Base-by-base conservation (phyloP, 2,113 vertebrate species). In the Parus major region DNA sequence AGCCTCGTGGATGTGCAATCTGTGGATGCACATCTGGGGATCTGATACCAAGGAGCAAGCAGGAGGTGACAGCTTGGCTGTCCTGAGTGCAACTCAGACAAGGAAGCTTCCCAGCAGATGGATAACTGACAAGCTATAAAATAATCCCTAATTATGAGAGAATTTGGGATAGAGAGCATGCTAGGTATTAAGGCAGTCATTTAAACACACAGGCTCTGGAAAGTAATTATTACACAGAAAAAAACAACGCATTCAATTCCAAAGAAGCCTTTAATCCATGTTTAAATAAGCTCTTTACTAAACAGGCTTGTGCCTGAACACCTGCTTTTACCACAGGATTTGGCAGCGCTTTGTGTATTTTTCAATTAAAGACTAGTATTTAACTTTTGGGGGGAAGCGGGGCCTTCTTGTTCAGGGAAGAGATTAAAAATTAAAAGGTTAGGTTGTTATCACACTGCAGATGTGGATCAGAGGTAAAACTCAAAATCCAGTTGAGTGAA, bases 161-260 rank as follows among this genome's bases (percentile, higher is more conserved):
- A 97, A 97, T 86, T 95, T 88, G 64, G 53, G 70, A 93, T 55
- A 39, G 41, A 87, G 61, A n/a, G 61, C 46, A 81, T 63, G 72
- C 21, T 95, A 36, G 21, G 27, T 84, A 97, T 95, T 96, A 92
- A 95, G 92, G 79, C 82, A 92, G 75, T 41, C 95, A 92, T 73
- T 79, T 92, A 91, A 97, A 92, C 36, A 56, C 53, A 91, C 35
- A 82, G 81, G 92, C 61, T 82, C 92, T 82, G 56, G 78, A 97
- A 97, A 96, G 73, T 70, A 95, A 95, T 95, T 96, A 96, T 35
- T 77, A 42, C 84, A 82, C n/a, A 91, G 56, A 76, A 92, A 59
- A 68, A 86, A 80, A 0, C 22, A 93, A 72, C 3, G 13, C 86
- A 85, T 91, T 88, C 86, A 11, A 47, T 91, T 95, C 76, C 88